Evolutionary conservation across 1,140 invertebrate genomes (phyloP), one percentile per base, ranked within the genome.

Genomic region (Sarcophaga peregrina): DNA sequence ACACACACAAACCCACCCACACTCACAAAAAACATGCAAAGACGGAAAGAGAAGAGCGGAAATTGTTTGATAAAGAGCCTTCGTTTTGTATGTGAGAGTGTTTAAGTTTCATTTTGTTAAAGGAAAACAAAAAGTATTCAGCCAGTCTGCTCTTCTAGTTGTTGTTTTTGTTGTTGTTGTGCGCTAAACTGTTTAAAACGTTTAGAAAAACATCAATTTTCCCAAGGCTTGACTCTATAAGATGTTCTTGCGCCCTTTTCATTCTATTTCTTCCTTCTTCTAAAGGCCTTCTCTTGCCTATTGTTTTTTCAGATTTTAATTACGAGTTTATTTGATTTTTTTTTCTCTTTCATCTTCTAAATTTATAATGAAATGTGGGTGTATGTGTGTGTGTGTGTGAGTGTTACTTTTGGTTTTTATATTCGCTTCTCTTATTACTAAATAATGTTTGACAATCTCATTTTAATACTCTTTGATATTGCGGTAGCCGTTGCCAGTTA

Each of bases 151-250:
- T 37, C 25, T 37, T 37, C 1, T 37, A 1, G 25, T 37, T 37
- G 25, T n/a, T n/a, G n/a, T n/a, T n/a, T n/a, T n/a, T n/a, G n/a
- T n/a, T n/a, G 25, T 37, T 37, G 25, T 37, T 37, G 9, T 68
- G 17, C 20, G 17, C 17, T 68, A 25, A 68, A 68, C 62, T 68
- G 62, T 1, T 68, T 20, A 68, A 68, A 68, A 68, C 62, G 20
- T 68, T 68, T 68, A 68, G 62, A 68, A 68, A 68, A 68, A 68
- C 62, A 68, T 25, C 62, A 68, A 68, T 68, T 68, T 68, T 20
- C 25, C 62, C 62, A 68, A 68, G 62, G 62, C 62, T 68, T 68
- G 62, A 68, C 62, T 68, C n/a, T 68, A n/a, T 68, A 68, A 68
- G 62, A 68, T 68, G 62, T 68, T 68, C 3, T n/a, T 58, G 15